Conservation (phyloP, 2,113 vertebrate genomes). For the Eretmochelys imbricata region DNA sequence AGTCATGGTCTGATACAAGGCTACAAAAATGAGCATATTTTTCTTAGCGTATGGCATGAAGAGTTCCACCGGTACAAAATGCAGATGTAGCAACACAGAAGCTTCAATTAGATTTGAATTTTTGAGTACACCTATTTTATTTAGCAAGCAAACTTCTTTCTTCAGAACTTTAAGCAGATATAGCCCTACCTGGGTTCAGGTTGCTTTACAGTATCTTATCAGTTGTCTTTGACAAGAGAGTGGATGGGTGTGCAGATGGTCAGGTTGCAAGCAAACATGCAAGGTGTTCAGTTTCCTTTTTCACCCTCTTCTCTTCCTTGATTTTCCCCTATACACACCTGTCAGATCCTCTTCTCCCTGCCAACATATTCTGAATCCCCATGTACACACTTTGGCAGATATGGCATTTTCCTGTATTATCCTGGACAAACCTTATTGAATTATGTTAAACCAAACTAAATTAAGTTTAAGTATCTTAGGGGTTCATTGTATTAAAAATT, state of each 20-base stretch:
- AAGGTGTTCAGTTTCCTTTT: neutral
- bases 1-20: neutral
- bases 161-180: neutral
- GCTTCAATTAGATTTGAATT: neutral
- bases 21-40: neutral
- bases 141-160: neutral
- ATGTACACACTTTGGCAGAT: neutral
- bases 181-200: neutral
- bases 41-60: neutral
- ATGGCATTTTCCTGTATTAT: neutral
- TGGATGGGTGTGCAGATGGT: neutral
- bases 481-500: neutral
- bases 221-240: neutral
- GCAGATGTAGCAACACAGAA: neutral
- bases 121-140: neutral
- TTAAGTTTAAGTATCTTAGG: neutral
- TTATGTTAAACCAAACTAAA: neutral
- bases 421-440: neutral
- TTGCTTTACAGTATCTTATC: accelerated
- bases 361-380: neutral
- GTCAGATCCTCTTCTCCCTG: accelerated
- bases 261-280: neutral
- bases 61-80: neutral
- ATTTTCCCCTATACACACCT: neutral
- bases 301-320: accelerated